A percentile compares a stretch with the other conserved stretches of the same genome.
Conservation (phyloP, 2,797 vertebrate species). For the Lutjanus campechanus region DNA sequence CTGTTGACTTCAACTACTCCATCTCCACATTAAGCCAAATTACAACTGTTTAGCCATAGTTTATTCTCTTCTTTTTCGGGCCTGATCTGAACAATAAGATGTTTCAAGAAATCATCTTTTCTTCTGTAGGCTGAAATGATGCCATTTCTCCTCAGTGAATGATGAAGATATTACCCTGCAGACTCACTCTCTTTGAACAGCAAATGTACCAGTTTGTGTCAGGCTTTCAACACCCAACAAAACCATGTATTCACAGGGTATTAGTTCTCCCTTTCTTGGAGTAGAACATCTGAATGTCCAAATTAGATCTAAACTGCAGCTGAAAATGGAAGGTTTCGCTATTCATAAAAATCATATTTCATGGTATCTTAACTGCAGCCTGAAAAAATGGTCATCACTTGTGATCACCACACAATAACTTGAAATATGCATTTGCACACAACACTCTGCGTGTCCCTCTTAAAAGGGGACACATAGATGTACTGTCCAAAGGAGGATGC, state of each 20-base stretch:
- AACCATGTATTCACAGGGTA: not conserved
- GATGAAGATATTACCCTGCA: not conserved
- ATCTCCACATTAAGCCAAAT: slow-evolving; percentile 17
- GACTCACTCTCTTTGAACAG: not conserved
- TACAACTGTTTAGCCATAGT: not conserved
- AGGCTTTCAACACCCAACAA: not conserved
- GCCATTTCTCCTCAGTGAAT: not conserved
- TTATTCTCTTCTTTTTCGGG: not conserved
- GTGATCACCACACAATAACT: not conserved
- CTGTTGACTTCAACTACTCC: slow-evolving; percentile 2
- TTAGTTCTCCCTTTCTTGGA: not conserved
- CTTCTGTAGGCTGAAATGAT: slow-evolving; percentile 4
- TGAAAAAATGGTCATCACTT: not conserved
- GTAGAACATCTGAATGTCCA: not conserved
- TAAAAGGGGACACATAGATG: not conserved
- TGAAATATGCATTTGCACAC: not conserved
- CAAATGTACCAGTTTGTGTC: not conserved
- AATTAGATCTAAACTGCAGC: not conserved
- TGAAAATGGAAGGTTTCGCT: not conserved
- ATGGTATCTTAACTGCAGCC: not conserved
- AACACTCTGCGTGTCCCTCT: not conserved
- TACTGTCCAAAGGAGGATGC: not conserved
- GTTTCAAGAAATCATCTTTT: not conserved
- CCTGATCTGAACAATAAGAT: slow-evolving; percentile 7
- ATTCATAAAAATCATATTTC: not conserved